Percentiles rank a stretch among this genome's conserved stretches.
Conservation (phyloP, 2,888 invertebrate species). For the Neoitamus cyanurus region DNA sequence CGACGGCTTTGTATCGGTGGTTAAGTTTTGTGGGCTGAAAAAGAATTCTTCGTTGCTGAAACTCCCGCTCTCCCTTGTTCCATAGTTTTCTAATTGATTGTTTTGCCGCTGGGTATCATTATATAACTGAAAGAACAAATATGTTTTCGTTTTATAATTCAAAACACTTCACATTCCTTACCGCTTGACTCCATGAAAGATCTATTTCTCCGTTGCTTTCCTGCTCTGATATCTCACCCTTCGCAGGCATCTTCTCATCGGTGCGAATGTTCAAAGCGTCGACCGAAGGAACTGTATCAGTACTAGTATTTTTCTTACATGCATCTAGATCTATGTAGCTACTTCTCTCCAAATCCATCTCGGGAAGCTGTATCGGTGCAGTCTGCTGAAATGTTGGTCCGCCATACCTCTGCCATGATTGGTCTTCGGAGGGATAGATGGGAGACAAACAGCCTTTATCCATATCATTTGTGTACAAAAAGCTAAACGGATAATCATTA, state of each 20-base stretch:
- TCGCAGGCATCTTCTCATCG: slow-evolving; percentile 88
- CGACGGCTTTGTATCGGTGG: background rate
- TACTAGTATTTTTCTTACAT: slow-evolving; percentile 59
- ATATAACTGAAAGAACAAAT: slow-evolving; percentile 57
- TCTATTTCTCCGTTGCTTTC: slow-evolving; percentile 87
- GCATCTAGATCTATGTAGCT: slow-evolving; percentile 65
- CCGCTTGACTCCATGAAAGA: slow-evolving; percentile 75
- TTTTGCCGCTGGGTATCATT: slow-evolving; percentile 55
- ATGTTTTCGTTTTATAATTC: background rate
- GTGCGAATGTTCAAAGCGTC: slow-evolving; percentile 80
- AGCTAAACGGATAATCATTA: slow-evolving; percentile 59
- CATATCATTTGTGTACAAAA: slow-evolving; percentile 54
- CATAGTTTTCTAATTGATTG: slow-evolving; percentile 56
- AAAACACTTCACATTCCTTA: slow-evolving; percentile 62
- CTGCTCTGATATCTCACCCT: slow-evolving; percentile 87
- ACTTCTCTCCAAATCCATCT: slow-evolving; percentile 59
- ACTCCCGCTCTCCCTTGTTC: slow-evolving; percentile 57
- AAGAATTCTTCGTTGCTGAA: slow-evolving; percentile 63
- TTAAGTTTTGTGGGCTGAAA: slow-evolving; percentile 56
- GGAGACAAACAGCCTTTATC: slow-evolving; percentile 50
- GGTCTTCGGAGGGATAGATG: slow-evolving; percentile 50
- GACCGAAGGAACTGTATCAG: slow-evolving; percentile 56
- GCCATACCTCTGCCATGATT: slow-evolving; percentile 48
- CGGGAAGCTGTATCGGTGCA: slow-evolving; percentile 59
- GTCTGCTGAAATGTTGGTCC: slow-evolving; percentile 47